Evolutionary conservation across 2,797 vertebrate genomes (phyloP), one percentile per base, ranked within the genome.

Genomic region (Carapus acus): DNA sequence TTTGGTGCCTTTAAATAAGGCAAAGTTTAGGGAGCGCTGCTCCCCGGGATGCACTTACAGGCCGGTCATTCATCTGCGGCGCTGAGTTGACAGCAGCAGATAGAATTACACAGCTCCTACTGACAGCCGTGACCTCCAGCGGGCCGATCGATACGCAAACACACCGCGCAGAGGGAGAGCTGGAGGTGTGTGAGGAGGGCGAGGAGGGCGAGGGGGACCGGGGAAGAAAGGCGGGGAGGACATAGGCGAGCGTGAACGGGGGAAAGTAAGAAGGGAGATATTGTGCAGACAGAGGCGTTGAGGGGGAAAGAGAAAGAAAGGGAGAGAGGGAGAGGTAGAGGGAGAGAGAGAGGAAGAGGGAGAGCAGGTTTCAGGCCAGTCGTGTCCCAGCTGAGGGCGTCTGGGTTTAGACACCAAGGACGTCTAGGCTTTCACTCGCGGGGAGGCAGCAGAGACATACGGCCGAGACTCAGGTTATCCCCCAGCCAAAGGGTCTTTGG

Each of bases 401-500:
- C 75, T 75, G 74, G 58, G 49, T 79, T 62, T 49, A 51, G 76
- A 77, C 65, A 36, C 73, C 38, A 57, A 74, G 72, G 73, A 66
- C 54, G 64, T 82, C 70, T 82, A 70, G 62, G 61, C 62, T 83
- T 82, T 80, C 81, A 80, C 67, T 67, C 57, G 45, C 65, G 76
- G 59, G 56, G 48, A 40, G 64, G 42, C 45, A 42, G 69, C 66
- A 24, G 63, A 57, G 55, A 23, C 54, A 62, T 65, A 63, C 76
- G 63, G 67, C 73, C 76, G 79, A 75, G 78, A 79, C 76, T 76
- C 66, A 63, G 72, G 76, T 85, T 85, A 83, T 84, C 76, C 81
- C 76, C 71, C 63, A 79, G 80, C 79, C 72, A 58, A 72, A 73
- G 79, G 82, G 78, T 84, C 79, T 81, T 78, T 65, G 82, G 73